Evolutionary conservation across 2,888 invertebrate genomes (phyloP), one percentile per base, ranked within the genome.

Genomic region (Carterocephalus palaemon): DNA sequence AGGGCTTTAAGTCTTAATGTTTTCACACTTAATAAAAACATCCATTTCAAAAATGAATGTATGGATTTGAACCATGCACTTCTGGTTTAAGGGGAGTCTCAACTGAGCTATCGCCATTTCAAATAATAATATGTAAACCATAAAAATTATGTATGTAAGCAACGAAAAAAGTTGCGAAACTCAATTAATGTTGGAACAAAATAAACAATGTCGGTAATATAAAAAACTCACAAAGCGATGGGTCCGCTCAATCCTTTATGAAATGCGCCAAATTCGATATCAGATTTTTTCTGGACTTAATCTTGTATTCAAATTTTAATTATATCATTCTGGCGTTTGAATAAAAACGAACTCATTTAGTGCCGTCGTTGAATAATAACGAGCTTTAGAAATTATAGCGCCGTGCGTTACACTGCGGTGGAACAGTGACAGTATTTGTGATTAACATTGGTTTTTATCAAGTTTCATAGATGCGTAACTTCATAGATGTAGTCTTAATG

Each of bases 231-330:
- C 37, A 29, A 39, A 39, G 39, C 42, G 22, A 15, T 15, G 24
- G 17, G 33, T 13, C 15, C 34, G 3, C 16, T 22, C 42, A 34
- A 42, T 42, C 42, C 42, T 42, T 42, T 42, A 28, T 42, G 42
- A 42, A 42, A 42, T n/a, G n/a, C 34, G 10, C 54, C 51, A 60
- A 69, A 74, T 73, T 70, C 62, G 65, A 70, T 75, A 76, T 77
- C 68, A 72, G 73, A 73, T 74, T 82, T 80, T 80, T 79, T 82
- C 70, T 75, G 70, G 62, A 75, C 73, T 70, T 81, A 82, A 83
- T 84, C 78, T 83, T 78, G 75, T 80, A 84, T 85, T 84, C 78
- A 84, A 82, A 84, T 84, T 85, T 82, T 82, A 83, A 84, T 84
- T 83, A 82, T 79, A 80, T 84, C 76, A 82, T 82, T 82, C 79